Evolutionary conservation across 2,797 vertebrate species (phyloP), one percentile per base, ranked within the genome.

Genomic region (Sorex maritimensis): DNA sequence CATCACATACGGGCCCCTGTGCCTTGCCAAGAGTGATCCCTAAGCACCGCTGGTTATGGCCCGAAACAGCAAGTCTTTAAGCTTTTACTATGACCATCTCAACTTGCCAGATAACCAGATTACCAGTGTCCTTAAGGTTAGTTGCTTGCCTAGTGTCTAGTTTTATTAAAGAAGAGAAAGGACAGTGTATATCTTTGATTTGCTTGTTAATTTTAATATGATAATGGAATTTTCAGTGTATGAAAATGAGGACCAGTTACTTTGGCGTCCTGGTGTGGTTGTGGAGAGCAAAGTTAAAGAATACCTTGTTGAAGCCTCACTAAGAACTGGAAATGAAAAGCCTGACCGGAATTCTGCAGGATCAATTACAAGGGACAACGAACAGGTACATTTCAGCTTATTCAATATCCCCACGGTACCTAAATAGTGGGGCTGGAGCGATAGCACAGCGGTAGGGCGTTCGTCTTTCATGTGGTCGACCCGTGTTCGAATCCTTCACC

Each of bases 191-290:
- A n/a, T 26, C 71, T 96, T 82, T 58, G 81, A 86, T 7, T 88
- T 38, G 28, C 85, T 81, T 34, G 19, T 17, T 86, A 24, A 75
- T 83, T 81, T 81, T 84, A 86, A 79, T 81, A 10, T 72, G 21
- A 94, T 87, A 73, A 95, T 92, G 71, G 7, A 28, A 89, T 97
- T 97, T 91, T 96, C 97, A 99, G 99, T 94, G 0, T 99, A 99
- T 97, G 99, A 99, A 97, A 98, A 99, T 86, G 99, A 99, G 91
- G 99, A 99, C 82, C 99, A 99, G 97, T 97, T 99, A 96, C 98
- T 99, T 90, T 99, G 99, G 99, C 98, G 98, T 95, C 99, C 99
- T 82, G 98, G 97, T 79, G 95, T 98, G 67, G 97, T 99, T 95
- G 97, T 99, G 55, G 99, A 99, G 97, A 99, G 92, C 97, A 99